phyloP scores from a whole-genome alignment of 2,113 vertebrate species.

The Donacobius atricapilla region DNA sequence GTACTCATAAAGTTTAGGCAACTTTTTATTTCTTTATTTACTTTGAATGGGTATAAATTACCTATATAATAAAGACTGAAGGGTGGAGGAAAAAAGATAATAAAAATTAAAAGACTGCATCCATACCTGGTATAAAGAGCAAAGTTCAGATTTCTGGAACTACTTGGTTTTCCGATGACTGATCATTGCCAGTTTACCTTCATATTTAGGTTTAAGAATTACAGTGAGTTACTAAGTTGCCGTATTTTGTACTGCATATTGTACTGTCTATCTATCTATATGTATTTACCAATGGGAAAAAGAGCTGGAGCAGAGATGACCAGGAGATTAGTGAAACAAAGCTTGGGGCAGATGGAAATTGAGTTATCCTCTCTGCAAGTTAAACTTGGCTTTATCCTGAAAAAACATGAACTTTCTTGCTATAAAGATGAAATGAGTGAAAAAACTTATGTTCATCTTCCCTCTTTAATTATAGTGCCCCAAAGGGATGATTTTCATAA shows the following conservation, averaged over 20 bases:
- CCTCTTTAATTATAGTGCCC: not conserved
- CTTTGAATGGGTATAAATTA: not conserved
- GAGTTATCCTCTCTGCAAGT: not conserved
- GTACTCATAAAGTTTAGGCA: not conserved
- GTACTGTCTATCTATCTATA: not conserved
- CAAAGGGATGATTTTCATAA: not conserved
- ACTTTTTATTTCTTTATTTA: not conserved
- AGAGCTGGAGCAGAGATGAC: not conserved
- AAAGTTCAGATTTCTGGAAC: not conserved
- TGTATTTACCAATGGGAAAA: not conserved
- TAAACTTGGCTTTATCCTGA: not conserved
- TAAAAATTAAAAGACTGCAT: not conserved
- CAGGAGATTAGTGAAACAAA: not conserved
- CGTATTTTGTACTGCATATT: not conserved
- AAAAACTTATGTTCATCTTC: not conserved
- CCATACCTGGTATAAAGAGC: not conserved
- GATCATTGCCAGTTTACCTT: not conserved
- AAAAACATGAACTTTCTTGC: not conserved
- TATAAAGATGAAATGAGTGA: not conserved
- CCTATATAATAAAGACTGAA: not conserved
- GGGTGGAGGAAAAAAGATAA: not conserved
- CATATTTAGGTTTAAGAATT: not conserved
- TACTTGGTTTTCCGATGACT: not conserved
- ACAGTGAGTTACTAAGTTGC: not conserved
- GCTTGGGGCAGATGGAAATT: not conserved